Base-by-base conservation (phyloP, 2,113 vertebrate species). In the Neodontobutis hainanensis region DNA sequence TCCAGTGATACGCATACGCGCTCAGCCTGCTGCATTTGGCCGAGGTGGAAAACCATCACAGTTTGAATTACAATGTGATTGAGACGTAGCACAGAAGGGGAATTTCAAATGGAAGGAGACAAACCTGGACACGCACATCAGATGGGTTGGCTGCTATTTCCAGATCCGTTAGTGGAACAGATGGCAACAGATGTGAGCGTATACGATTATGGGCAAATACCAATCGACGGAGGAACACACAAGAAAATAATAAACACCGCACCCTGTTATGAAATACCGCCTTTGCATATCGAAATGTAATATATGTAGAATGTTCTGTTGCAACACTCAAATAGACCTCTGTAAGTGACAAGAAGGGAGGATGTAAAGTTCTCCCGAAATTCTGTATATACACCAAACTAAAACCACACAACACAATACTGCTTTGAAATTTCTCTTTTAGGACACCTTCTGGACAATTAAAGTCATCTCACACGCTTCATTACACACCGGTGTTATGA, bases 61-160 rank as follows among this genome's bases (percentile, higher is more conserved):
- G 61, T 32, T 45, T 75, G 64, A 79, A 85, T 83, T 75, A 77
- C 61, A 77, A 65, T 72, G 45, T 9, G 60, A 83, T 69, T 55
- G 72, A 79, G 67, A 77, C 53, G 7, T 67, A 10, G 70, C n/a
- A 48, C 32, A 67, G 61, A 64, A 64, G 76, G 76, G 7, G 64
- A 50, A 79, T 81, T 57, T 64, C 34, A 78, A 74, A 68, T 53
- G 51, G 62, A 71, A 75, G 35, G 11, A 6, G 58, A 60, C 57
- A 43, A n/a, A 14, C 19, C 11, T 35, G 43, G 38, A 53, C 47
- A 73, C 35, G 70, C 45, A 48, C 5, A 55, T 0, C 15, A 44
- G 35, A 73, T 19, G 58, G 47, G 52, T 36, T 46, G 61, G 15
- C 38, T 38, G 35, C 9, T 11, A 46, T 65, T 70, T 62, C 51